These are phyloP conservation scores for Masnerella sp. DNA, from an alignment of 2,888 invertebrate genomes.

Conservation along the genomic window DNA sequence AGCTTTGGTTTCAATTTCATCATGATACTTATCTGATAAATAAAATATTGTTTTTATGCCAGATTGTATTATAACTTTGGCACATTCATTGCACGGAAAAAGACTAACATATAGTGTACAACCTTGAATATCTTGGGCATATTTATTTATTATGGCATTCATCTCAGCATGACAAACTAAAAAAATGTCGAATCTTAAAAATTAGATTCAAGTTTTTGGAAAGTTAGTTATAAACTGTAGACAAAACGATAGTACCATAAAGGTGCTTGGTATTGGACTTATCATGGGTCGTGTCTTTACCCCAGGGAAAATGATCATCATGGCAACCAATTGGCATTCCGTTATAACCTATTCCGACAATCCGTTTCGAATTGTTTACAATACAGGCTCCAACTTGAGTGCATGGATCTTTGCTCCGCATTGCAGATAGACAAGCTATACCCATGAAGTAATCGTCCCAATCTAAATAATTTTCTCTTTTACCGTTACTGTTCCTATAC, in stretches of 20 bases:
- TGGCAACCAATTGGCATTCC: conserved; percentile 92
- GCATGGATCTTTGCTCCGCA: conserved; percentile 95
- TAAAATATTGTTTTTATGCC: conserved; percentile 89
- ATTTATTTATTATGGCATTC: conserved; percentile 97
- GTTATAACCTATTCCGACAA: conserved; percentile 97
- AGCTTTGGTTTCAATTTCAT: conserved; percentile 84
- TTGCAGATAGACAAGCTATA: conserved; percentile 91
- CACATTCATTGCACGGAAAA: conserved; percentile 99
- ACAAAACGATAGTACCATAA: too few species aligned
- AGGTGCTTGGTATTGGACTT: conserved; percentile 87
- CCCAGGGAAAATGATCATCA: conserved; percentile 95
- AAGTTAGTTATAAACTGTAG: conserved; percentile 4
- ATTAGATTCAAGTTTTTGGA: neutral
- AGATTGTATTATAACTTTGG: conserved; percentile 96
- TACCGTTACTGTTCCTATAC: too few species aligned
- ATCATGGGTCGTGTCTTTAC: conserved; percentile 81
- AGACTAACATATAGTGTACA: conserved; percentile 92
- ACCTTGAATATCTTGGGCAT: conserved; percentile 85
- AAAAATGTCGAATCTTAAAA: conserved; percentile 6
- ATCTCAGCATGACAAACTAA: conserved; percentile 98
- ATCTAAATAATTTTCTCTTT: conserved; percentile 84
- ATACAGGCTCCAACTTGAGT: conserved; percentile 98
- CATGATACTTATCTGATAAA: conserved; percentile 88
- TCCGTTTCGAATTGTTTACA: conserved; percentile 90
- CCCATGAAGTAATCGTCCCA: conserved; percentile 99